These are phyloP conservation scores for Circaetus gallicus DNA, from an alignment of 2,113 vertebrate species.

Conservation along the genomic window DNA sequence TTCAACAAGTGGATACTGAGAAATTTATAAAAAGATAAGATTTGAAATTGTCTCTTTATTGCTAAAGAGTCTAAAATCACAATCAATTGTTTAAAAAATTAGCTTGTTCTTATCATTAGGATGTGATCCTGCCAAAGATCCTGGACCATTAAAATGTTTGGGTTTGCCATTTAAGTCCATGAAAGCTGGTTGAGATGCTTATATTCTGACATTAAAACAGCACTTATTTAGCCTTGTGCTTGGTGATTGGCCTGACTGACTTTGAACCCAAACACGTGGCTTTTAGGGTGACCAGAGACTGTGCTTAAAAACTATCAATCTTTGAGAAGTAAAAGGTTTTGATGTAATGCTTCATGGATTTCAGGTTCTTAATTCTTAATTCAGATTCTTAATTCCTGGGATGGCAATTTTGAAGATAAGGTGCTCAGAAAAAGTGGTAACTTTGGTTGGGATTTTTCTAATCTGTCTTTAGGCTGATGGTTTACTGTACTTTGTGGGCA, in stretches of 20 bases:
- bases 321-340: neutral
- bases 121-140: neutral
- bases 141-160: neutral
- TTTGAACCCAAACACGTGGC: neutral
- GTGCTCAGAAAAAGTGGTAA: neutral
- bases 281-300: neutral
- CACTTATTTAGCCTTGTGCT: neutral
- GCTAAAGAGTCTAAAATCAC: neutral
- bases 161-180: neutral
- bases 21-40: neutral
- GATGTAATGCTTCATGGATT: neutral
- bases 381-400: neutral
- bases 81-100: neutral
- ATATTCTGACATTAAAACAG: neutral
- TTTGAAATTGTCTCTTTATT: neutral
- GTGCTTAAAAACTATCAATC: neutral
- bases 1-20: neutral
- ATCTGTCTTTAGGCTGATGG: neutral
- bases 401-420: neutral
- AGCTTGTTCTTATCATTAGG: neutral
- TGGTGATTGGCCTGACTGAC: neutral
- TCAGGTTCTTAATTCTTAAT: neutral
- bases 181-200: neutral
- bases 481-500: neutral
- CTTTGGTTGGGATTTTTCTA: neutral